phyloP scores from a whole-genome alignment of 2,888 invertebrate species.

The Parascotia fuliginaria region DNA sequence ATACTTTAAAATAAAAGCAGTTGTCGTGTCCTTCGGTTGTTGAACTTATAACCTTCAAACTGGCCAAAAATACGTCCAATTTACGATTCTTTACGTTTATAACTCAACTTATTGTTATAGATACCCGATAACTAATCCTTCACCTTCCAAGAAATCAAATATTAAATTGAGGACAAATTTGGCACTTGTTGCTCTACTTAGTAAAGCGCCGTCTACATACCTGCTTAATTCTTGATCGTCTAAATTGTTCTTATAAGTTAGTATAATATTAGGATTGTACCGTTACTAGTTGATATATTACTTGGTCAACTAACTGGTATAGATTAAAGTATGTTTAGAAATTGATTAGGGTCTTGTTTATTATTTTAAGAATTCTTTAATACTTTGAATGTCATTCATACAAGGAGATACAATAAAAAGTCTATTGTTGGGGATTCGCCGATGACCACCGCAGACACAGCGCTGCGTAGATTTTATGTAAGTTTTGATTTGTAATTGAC shows the following conservation, averaged over 20 bases:
- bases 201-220: neutral
- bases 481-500: too few relatives aligned
- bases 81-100: neutral
- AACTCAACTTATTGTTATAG: neutral
- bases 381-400: too few relatives aligned
- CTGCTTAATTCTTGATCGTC: neutral
- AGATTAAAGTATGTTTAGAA: conserved; percentile 45
- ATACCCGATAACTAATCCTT: neutral
- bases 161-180: neutral
- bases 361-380: too few relatives aligned
- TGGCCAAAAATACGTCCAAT: neutral
- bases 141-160: conserved; percentile 1
- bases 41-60: neutral
- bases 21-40: too few relatives aligned
- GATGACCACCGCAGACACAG: too few relatives aligned
- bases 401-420: too few relatives aligned
- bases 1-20: too few relatives aligned
- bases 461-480: too few relatives aligned
- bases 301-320: conserved; percentile 24
- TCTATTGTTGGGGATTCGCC: too few relatives aligned
- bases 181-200: neutral
- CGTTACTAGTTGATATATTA: conserved; percentile 30
- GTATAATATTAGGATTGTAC: conserved; percentile 19
- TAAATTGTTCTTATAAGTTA: conserved; percentile 15
- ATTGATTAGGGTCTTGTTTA: too few relatives aligned